phyloP scores from a whole-genome alignment of 2,888 invertebrate species.

The Drosophila barbarae region DNA sequence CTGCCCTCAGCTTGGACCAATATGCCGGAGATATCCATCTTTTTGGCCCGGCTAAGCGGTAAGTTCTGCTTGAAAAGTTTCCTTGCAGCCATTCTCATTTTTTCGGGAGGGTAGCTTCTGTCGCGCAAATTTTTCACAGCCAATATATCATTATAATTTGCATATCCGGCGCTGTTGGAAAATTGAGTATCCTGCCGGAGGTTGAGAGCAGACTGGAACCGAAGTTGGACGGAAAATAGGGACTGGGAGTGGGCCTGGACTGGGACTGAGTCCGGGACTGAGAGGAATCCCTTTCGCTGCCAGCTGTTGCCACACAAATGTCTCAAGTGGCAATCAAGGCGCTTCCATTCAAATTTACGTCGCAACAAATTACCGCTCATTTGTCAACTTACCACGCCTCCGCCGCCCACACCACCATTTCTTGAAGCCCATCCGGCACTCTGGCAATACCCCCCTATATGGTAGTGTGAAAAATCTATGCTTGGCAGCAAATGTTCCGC shows the following conservation, averaged over 20 bases:
- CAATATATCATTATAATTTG: conserved; percentile 77
- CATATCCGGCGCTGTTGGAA: conserved; percentile 69
- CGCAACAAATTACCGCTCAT: conserved; percentile 78
- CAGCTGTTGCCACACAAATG: conserved; percentile 75
- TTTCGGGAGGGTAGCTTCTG: conserved; percentile 49
- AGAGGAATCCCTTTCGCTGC: conserved; percentile 60
- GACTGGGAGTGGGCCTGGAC: neutral
- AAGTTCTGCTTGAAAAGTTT: conserved; percentile 32
- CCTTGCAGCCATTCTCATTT: conserved; percentile 16
- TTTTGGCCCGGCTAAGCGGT: conserved; percentile 25
- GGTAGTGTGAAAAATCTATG: conserved; percentile 74
- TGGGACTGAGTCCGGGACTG: conserved; percentile 11
- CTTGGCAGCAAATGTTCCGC: conserved; percentile 66
- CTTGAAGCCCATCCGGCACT: neutral
- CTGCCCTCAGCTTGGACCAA: conserved; percentile 24
- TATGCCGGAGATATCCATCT: conserved; percentile 44
- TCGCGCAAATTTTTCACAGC: conserved; percentile 70
- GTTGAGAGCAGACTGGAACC: conserved; percentile 39
- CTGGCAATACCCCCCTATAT: neutral
- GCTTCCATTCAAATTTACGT: conserved; percentile 77
- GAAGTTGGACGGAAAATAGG: neutral
- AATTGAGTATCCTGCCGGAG: conserved; percentile 62
- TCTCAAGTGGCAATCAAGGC: conserved; percentile 79
- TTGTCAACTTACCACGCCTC: conserved; percentile 72
- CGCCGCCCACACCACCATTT: neutral